Conservation (phyloP, 2,797 vertebrate species). For the Decapterus maruadsi region DNA sequence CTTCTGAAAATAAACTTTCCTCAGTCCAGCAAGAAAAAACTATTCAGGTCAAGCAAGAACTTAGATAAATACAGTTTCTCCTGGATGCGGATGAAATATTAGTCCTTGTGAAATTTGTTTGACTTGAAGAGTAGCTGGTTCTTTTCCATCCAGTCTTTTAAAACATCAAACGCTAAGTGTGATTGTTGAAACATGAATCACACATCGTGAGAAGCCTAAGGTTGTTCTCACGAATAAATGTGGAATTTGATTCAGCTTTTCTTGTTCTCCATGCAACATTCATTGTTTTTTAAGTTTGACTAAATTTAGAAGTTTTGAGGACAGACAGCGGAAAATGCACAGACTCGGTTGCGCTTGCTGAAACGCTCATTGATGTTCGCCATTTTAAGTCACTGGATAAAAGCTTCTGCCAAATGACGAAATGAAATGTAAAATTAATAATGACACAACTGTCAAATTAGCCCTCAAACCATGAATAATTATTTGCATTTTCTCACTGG, state of each 20-base stretch:
- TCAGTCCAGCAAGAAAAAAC: slow-evolving; percentile 8
- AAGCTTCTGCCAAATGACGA: no score
- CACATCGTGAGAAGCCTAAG: not conserved
- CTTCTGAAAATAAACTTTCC: slow-evolving; percentile 44
- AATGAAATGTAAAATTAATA: not conserved
- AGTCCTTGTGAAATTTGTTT: slow-evolving; percentile 21
- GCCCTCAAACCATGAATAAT: no score
- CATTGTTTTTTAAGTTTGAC: slow-evolving; percentile 12
- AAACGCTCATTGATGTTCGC: no score
- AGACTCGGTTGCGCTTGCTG: not conserved
- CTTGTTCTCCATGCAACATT: not conserved
- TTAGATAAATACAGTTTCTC: not conserved
- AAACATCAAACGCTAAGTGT: not conserved
- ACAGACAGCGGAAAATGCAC: not conserved
- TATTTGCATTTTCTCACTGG: not conserved
- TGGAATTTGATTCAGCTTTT: slow-evolving; percentile 4
- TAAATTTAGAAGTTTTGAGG: not conserved
- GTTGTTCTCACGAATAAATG: slow-evolving; percentile 12
- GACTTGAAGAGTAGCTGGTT: not conserved
- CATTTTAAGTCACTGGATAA: no score
- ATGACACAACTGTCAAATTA: not conserved
- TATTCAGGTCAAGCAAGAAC: slow-evolving; percentile 22
- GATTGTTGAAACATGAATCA: not conserved
- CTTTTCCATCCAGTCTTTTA: not conserved
- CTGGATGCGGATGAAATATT: slow-evolving; percentile 3